Evolutionary conservation across 2,888 invertebrate genomes (phyloP).

Genomic region (Agonum fuliginosum): DNA sequence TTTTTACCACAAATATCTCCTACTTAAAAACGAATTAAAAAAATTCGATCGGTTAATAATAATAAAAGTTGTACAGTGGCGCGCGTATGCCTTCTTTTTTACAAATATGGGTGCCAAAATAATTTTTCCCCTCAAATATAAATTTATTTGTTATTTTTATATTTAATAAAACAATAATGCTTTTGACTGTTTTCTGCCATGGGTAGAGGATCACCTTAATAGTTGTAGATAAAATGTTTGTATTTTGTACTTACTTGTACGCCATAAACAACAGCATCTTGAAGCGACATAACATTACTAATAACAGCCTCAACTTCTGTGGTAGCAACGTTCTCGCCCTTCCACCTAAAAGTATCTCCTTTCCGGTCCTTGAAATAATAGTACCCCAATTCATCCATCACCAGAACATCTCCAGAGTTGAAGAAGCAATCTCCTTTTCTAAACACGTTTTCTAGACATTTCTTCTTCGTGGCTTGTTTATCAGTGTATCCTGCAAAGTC

Average conservation of each 20-base stretch:
- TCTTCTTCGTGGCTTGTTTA: slow-evolving; percentile 81
- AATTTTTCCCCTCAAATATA: too few relatives aligned
- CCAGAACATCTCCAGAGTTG: slow-evolving; percentile 92
- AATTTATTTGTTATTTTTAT: too few relatives aligned
- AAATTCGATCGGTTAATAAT: too few relatives aligned
- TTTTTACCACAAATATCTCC: too few relatives aligned
- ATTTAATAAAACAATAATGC: too few relatives aligned
- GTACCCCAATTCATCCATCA: slow-evolving; percentile 94
- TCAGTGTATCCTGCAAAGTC: slow-evolving; percentile 84
- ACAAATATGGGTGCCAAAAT: too few relatives aligned
- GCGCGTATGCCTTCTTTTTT: too few relatives aligned
- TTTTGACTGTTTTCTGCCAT: too few relatives aligned
- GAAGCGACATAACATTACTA: slow-evolving; percentile 83
- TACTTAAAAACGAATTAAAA: too few relatives aligned
- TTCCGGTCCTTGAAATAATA: slow-evolving; percentile 94
- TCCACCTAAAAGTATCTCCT: slow-evolving; percentile 90
- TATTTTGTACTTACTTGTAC: slow-evolving; percentile 87
- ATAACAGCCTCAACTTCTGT: slow-evolving; percentile 95
- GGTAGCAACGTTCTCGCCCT: slow-evolving; percentile 98
- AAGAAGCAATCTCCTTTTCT: slow-evolving; percentile 91
- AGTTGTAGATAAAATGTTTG: too few relatives aligned
- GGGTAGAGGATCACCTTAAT: too few relatives aligned
- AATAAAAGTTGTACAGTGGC: too few relatives aligned
- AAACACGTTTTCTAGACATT: slow-evolving; percentile 84
- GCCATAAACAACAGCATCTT: slow-evolving; percentile 89